Conservation (phyloP, 2,797 vertebrate genomes). For the Jordanella pulchra region DNA sequence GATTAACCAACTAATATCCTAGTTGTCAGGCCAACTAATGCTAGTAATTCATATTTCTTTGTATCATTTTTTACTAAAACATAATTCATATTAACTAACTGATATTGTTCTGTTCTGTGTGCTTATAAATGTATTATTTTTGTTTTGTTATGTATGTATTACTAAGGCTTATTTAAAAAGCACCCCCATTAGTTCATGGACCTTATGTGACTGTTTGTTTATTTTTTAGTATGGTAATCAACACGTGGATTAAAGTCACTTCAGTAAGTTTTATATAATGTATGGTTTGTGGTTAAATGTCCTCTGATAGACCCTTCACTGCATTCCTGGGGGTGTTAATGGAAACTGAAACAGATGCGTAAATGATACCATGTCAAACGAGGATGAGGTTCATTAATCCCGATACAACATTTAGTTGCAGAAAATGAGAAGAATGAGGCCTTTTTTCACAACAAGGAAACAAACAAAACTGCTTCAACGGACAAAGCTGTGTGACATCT, state of each 20-base stretch:
- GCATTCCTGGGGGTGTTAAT: background rate
- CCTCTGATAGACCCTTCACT: conserved; percentile 8
- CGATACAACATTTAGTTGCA: background rate
- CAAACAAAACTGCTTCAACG: background rate
- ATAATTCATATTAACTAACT: no score
- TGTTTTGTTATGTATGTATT: no score
- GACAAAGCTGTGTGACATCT: background rate
- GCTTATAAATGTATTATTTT: no score
- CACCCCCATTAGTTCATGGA: background rate
- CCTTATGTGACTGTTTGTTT: background rate
- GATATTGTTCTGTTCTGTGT: no score
- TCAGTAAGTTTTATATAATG: no score
- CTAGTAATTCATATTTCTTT: no score
- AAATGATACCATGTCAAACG: background rate
- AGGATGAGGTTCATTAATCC: background rate
- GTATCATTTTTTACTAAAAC: no score
- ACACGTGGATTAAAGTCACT: no score
- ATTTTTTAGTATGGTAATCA: conserved; percentile 7
- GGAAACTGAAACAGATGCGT: conserved; percentile 2
- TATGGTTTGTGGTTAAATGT: conserved; percentile 18
- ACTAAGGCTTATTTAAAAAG: background rate
- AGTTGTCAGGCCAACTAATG: no score
- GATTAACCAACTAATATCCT: background rate
- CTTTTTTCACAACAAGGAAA: background rate
- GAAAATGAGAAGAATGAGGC: conserved; percentile 12